Percentiles rank a stretch among this genome's conserved stretches.
phyloP scores from a whole-genome alignment of 2,113 vertebrate species.

The Corythoichthys intestinalis region DNA sequence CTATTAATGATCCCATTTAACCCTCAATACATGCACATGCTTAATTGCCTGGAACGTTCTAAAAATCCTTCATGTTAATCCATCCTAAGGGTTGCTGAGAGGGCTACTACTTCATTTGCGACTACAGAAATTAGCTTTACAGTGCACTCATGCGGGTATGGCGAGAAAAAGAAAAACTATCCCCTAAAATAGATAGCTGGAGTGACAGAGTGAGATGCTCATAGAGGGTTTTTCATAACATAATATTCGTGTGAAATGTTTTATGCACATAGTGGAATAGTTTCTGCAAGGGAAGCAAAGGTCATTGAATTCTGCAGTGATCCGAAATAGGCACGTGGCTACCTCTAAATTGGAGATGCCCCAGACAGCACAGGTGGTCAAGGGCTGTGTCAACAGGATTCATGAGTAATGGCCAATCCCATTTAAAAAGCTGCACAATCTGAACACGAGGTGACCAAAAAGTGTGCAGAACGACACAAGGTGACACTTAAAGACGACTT shows the following conservation, averaged over 20 bases:
- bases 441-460: background rate
- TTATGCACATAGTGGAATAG: background rate
- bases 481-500: background rate
- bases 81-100: constrained; percentile 16
- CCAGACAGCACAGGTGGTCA: background rate
- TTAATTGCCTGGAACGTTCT: constrained; percentile 55
- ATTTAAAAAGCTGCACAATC: background rate
- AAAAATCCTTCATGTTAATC: constrained; percentile 50
- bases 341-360: background rate
- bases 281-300: background rate
- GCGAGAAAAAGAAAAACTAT: too few species aligned
- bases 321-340: background rate
- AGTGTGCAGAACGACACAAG: background rate
- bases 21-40: constrained; percentile 10
- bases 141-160: too few species aligned
- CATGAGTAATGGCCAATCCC: background rate
- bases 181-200: too few species aligned
- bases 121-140: too few species aligned
- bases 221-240: background rate
- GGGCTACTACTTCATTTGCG: too few species aligned
- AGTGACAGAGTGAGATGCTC: too few species aligned
- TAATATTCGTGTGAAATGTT: background rate
- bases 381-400: background rate
- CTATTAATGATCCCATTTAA: too few species aligned
- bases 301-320: background rate